Base-by-base conservation (phyloP, 2,113 vertebrate genomes). In the Hypanus sabinus region DNA sequence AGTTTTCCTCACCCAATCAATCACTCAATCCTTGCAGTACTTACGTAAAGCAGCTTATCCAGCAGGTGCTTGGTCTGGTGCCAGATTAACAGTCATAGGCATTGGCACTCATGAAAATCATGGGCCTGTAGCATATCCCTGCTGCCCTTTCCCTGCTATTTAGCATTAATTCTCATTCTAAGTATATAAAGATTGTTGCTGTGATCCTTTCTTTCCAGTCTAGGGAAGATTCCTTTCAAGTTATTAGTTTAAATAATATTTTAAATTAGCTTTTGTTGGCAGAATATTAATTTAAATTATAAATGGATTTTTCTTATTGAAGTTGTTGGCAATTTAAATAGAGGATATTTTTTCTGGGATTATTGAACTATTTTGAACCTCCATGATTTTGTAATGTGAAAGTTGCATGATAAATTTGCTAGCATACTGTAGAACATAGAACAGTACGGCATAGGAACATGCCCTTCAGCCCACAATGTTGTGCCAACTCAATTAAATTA, bases 41-140 rank as follows among this genome's bases (percentile, higher is more conserved):
- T 79, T 94, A 75, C 79, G 73, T 36, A 94, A 94, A 94, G 95
- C 95, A 95, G 95, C 95, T 95, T 96, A 95, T 94, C 94, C 94
- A 95, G 95, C 96, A 96, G 96, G 95, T 96, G 96, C 96, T 95
- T 95, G 95, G 94, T 94, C 94, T 30, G 55, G 18, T 94, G 94
- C 95, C 94, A 95, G 46, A 94, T 94, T 46, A 46, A 46, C 46
- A 46, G 46, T 46, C 46, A 46, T 46, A 46, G 46, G 46, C 46
- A 1, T 65, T 65, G 62, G 62, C 62, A 14, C 62, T 65, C 9
- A 3, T 0, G 8, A 11, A 14, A 65, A 65, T 65, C 14, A 8
- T 65, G 62, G 62, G 62, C 62, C 14, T 65, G 62, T 65, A 65
- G 62, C 62, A 9, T 11, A 11, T 65, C 62, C 46, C 8, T 11